Conservation (phyloP, 2,113 vertebrate species). For the Tinamus guttatus region DNA sequence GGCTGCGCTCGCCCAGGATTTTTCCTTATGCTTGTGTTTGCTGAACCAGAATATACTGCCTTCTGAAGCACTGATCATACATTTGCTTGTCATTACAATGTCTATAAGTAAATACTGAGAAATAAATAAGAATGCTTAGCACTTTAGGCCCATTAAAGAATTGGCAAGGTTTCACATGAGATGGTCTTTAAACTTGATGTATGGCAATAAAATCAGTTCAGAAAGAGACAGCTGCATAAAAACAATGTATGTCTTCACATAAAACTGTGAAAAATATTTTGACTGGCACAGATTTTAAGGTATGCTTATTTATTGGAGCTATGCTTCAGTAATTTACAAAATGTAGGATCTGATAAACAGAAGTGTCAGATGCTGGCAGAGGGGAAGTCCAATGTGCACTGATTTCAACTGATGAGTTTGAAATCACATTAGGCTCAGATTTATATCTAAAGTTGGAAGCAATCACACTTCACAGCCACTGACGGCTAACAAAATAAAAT, state of each 20-base stretch:
- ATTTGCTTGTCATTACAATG: constrained; percentile 40
- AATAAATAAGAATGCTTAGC: constrained; percentile 70
- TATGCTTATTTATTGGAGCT: constrained; percentile 67
- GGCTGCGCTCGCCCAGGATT: neutral
- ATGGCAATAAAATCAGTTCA: constrained; percentile 73
- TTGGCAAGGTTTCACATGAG: constrained; percentile 67
- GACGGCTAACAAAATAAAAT: constrained; percentile 29
- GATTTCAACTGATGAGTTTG: constrained; percentile 26
- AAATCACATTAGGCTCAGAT: constrained; percentile 45
- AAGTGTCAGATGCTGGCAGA: constrained; percentile 60
- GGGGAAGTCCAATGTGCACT: constrained; percentile 44
- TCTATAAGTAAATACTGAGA: constrained; percentile 58
- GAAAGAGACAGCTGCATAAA: constrained; percentile 55
- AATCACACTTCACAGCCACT: neutral
- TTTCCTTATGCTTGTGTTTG: neutral
- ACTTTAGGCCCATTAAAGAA: constrained; percentile 71
- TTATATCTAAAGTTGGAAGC: neutral
- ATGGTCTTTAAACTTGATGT: constrained; percentile 69
- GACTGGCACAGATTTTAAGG: constrained; percentile 53
- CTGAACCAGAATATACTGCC: constrained; percentile 35
- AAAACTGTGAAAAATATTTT: constrained; percentile 55
- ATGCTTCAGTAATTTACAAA: constrained; percentile 78
- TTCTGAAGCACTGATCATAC: constrained; percentile 39
- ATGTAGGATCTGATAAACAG: constrained; percentile 74
- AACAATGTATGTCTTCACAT: constrained; percentile 56